Conservation (phyloP, 2,797 vertebrate species). For the Halcyon chelicuti region DNA sequence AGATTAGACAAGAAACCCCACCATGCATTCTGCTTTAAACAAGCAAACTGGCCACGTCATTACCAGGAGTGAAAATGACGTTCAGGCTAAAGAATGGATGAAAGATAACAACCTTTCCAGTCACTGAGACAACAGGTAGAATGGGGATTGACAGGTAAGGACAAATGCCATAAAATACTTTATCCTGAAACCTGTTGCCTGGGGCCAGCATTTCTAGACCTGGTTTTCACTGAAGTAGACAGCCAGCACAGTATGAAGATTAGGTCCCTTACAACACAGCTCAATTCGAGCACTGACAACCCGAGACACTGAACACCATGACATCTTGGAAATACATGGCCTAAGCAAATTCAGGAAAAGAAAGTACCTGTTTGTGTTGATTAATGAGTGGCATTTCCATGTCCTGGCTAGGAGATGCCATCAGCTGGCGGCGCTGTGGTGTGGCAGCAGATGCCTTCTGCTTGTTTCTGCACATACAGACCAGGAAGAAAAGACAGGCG, state of each 20-base stretch:
- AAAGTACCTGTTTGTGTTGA: constrained; percentile 92
- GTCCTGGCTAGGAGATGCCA: constrained; percentile 89
- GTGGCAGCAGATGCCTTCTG: constrained; percentile 87
- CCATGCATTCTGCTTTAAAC: neutral
- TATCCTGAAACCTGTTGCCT: neutral
- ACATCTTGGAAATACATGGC: fast-evolving
- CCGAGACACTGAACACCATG: fast-evolving
- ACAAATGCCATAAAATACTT: neutral
- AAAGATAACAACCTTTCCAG: neutral
- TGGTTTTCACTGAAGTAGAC: neutral
- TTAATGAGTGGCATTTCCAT: constrained; percentile 92
- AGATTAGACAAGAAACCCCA: neutral
- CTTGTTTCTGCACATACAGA: constrained; percentile 96
- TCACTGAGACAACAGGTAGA: neutral
- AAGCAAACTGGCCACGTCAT: fast-evolving
- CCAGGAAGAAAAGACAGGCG: constrained; percentile 95
- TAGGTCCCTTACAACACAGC: fast-evolving
- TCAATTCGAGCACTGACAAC: neutral
- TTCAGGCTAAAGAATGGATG: neutral
- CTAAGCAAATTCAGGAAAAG: neutral
- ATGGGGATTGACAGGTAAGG: neutral
- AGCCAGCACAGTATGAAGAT: neutral
- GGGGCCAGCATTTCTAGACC: neutral
- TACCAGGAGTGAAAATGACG: neutral
- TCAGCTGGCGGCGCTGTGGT: constrained; percentile 87